phyloP scores from a whole-genome alignment of 2,797 vertebrate species.

The Pseudochirops corinnae region DNA sequence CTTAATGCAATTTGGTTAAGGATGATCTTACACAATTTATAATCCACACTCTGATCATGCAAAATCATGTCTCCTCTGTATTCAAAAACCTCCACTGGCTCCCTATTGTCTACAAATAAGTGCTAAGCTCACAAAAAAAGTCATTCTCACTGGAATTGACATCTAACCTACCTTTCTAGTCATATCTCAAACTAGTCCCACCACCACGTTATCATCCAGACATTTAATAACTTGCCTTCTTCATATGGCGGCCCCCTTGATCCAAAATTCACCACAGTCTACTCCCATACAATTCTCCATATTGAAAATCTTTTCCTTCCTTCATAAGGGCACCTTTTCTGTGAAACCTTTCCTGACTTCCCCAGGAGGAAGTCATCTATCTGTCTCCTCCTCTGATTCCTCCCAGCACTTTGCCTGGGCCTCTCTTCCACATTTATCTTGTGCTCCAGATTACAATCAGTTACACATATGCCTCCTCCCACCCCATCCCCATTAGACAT shows the following conservation, averaged over 20 bases:
- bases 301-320: neutral
- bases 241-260: neutral
- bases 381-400: neutral
- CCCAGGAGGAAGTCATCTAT: neutral
- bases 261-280: neutral
- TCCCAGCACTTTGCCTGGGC: neutral
- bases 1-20: neutral
- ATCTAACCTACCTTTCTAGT: neutral
- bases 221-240: neutral
- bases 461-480: neutral
- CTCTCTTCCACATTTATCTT: neutral
- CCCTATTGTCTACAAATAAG: neutral
- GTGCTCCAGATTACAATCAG: neutral
- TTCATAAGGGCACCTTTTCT: neutral
- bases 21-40: neutral
- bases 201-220: neutral
- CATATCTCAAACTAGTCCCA: neutral
- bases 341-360: neutral
- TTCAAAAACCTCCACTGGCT: neutral
- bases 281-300: neutral
- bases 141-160: neutral
- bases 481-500: neutral
- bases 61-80: neutral
- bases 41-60: neutral
- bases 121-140: neutral